phyloP scores from a whole-genome alignment of 2,113 vertebrate species.

The Anolis sagrei region DNA sequence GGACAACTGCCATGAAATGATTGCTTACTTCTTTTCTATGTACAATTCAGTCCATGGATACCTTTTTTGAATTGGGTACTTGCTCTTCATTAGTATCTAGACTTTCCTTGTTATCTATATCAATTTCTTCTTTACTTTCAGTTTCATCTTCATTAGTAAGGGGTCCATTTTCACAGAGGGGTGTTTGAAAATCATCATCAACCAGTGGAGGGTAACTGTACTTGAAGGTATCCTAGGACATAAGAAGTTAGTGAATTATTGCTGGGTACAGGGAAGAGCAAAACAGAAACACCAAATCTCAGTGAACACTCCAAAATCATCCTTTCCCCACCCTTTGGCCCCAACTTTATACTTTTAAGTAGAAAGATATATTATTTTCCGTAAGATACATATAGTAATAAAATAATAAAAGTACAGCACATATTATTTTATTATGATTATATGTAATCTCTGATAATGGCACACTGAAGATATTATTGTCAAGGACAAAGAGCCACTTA shows the following conservation, averaged over 20 bases:
- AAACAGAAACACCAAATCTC: neutral
- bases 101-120: constrained; percentile 83
- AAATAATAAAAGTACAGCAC: neutral
- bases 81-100: constrained; percentile 86
- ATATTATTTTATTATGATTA: too few relatives aligned
- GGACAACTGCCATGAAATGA: neutral
- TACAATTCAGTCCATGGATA: constrained; percentile 64
- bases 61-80: constrained; percentile 86
- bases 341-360: constrained; percentile 21
- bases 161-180: constrained; percentile 92
- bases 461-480: too few relatives aligned
- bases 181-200: constrained; percentile 97
- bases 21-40: neutral
- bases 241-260: constrained; percentile 25
- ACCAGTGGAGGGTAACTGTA: constrained; percentile 97
- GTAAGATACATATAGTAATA: neutral
- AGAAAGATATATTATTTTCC: neutral
- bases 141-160: constrained; percentile 90
- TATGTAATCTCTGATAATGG: too few relatives aligned
- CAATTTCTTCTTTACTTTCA: constrained; percentile 89
- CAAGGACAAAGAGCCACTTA: too few relatives aligned
- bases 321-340: neutral
- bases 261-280: neutral
- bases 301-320: neutral
- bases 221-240: constrained; percentile 90